Evolutionary conservation across 2,888 invertebrate species (phyloP), one percentile per base, ranked within the genome.

Genomic region (Ischnus inquisitorius): DNA sequence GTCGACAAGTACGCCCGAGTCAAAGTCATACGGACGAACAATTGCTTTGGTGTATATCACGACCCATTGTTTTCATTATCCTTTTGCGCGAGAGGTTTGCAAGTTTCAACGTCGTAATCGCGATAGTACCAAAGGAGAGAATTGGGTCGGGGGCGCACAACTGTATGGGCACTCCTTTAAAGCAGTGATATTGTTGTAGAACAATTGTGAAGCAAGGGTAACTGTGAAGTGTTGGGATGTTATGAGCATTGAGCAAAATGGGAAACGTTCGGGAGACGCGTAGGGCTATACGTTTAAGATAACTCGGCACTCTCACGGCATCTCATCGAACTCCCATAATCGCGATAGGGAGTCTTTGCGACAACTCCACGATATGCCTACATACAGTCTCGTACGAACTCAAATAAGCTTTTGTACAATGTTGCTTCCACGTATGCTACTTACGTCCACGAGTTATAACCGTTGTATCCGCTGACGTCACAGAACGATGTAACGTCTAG

Each of bases 11-110:
- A 71, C 76, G 75, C 65, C 25, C 39, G 54, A 68, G 81, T 67
- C 85, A 81, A 34, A 87, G 82, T 84, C 84, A 83, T 80, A 76
- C 83, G 82, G 79, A 80, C 79, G 83, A 28, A 67, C 82, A 54
- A 84, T 85, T 68, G 67, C 39, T 25, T 60, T 64, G 39, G 34
- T 34, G 34, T 34, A 34, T 54, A 54, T 54, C 54, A 19, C 54
- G 10, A 22, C 54, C 54, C 43, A 69, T 76, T 76, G 69, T 81
- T 69, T 83, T 72, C 69, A 60, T 78, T 64, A 72, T 65, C 79
- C 79, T 82, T 77, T 57, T 51, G 46, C 62, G 46, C 16, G 19
- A 22, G 22, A 22, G 65, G 43, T 75, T 79, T 68, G 78, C 79
- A 82, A 79, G 79, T 82, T 82, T 79, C 46, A 60, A 65, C 28